Conservation (phyloP, 2,888 invertebrate genomes). For the Drosophila subsilvestris region DNA sequence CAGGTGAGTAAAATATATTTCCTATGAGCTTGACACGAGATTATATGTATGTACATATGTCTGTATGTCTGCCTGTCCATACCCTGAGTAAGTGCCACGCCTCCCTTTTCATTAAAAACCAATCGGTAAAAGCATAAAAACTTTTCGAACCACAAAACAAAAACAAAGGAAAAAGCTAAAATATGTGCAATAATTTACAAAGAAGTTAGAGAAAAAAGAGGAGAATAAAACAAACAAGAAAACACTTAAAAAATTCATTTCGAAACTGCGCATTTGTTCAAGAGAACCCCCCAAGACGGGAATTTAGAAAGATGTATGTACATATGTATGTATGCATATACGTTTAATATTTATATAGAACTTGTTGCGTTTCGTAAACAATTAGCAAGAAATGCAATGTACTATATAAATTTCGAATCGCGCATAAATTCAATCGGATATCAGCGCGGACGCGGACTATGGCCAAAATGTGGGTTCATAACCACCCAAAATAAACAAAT, state of each 20-base stretch:
- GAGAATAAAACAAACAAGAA: conserved; percentile 12
- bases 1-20: conserved; percentile 53
- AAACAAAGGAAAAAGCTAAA: conserved; percentile 14
- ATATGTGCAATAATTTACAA: conserved; percentile 18
- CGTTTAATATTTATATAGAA: conserved; percentile 47
- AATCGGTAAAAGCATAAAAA: neutral
- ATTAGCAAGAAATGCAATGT: conserved; percentile 6
- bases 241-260: conserved; percentile 25
- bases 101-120: conserved; percentile 4
- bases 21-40: conserved; percentile 5
- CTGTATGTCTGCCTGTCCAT: neutral
- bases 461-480: conserved; percentile 12
- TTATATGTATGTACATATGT: neutral
- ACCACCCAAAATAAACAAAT: neutral
- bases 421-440: conserved; percentile 57
- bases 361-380: conserved; percentile 58
- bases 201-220: conserved; percentile 1
- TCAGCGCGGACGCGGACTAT: conserved; percentile 25
- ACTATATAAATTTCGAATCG: conserved; percentile 39
- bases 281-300: conserved; percentile 7
- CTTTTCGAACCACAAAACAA: neutral
- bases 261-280: conserved; percentile 62
- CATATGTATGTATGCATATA: conserved; percentile 7
- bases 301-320: conserved; percentile 8
- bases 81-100: conserved; percentile 37